Evolutionary conservation across 2,797 vertebrate genomes (phyloP).

Genomic region (Bovichtus diacanthus): DNA sequence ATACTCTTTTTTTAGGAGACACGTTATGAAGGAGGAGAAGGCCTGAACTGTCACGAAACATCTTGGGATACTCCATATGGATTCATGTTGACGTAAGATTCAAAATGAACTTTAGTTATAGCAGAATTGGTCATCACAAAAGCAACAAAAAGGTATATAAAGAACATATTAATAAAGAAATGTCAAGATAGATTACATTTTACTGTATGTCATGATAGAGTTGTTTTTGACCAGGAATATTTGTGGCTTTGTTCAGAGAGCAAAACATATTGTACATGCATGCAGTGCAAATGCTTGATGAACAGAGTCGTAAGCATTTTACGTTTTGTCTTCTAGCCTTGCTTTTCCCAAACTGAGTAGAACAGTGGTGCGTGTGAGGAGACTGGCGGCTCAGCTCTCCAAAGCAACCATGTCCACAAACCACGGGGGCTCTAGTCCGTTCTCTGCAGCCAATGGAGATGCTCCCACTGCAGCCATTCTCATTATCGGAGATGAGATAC

Average conservation of each 20-base stretch:
- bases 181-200: neutral
- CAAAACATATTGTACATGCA: neutral
- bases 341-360: constrained; percentile 71
- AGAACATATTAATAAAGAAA: neutral
- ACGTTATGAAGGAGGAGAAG: constrained; percentile 39
- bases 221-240: neutral
- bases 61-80: constrained; percentile 43
- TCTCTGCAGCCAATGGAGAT: constrained; percentile 48
- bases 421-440: constrained; percentile 46
- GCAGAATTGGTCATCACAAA: neutral
- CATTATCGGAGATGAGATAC: constrained; percentile 96
- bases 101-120: neutral
- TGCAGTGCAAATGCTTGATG: neutral
- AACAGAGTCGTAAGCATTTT: neutral
- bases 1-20: constrained; percentile 14
- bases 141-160: neutral
- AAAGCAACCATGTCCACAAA: constrained; percentile 77
- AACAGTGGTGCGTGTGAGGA: constrained; percentile 78
- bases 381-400: constrained; percentile 79
- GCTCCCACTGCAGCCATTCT: constrained; percentile 92
- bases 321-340: constrained; percentile 53
- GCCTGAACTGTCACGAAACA: constrained; percentile 34
- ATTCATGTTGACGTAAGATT: constrained; percentile 76
- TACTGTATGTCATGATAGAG: neutral
- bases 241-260: neutral